Evolutionary conservation across 2,113 vertebrate genomes (phyloP), one percentile per base, ranked within the genome.

Genomic region (Alligator sinensis): DNA sequence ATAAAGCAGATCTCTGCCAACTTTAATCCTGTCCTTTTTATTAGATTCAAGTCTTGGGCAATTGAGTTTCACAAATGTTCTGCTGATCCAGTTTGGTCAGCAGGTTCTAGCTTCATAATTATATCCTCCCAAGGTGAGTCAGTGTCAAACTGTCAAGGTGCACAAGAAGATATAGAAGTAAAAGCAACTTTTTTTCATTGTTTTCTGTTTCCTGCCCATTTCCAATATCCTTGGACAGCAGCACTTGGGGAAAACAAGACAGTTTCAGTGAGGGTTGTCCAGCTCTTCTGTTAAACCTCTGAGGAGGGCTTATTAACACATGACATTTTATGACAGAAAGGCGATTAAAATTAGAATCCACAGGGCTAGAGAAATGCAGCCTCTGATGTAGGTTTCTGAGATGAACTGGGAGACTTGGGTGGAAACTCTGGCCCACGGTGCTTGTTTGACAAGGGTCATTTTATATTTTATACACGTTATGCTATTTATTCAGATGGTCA

Each of bases 381-480:
- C 95, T 95, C 92, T 92, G 94, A 95, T 77, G 87, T 92, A 95
- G 92, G 87, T 92, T 95, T 75, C 91, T 75, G 84, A 92, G 88
- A 94, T 96, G 94, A 96, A 93, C 95, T 95, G 95, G 96, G 93
- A 96, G 76, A 95, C 95, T 92, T 95, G 95, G 96, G 95, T 96
- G 96, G 87, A 93, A 90, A 80, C n/a, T 0, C 55, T 84, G 80
- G 59, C 80, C 89, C 30, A 25, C 10, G 54, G 66, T 54, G 66
- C 85, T 95, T 89, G 81, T 24, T 74, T 74, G 34, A 47, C 70
- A 74, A 25, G 34, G 34, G 22, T 74, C 47, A 47, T 47, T 47
- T 74, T 74, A 38, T 47, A 22, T 22, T 47, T 11, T 12, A 38
- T 72, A 38, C n/a, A 22, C 15, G 19, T 22, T 4, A 1, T 70